Base-by-base conservation (phyloP, 2,888 invertebrate species). In the Oligia strigilis region DNA sequence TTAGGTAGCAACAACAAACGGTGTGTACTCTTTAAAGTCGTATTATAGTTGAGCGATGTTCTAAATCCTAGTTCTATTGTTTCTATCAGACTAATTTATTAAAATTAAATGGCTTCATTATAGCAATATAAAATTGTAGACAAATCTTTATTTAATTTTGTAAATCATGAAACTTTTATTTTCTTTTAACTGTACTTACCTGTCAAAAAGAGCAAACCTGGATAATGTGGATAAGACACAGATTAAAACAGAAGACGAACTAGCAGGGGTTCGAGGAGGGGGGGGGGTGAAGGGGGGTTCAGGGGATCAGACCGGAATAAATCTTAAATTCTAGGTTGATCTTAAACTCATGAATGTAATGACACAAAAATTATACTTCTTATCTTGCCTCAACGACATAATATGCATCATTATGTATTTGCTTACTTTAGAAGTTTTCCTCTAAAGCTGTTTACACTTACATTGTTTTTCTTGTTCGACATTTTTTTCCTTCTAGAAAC, bases 401-500 rank as follows among this genome's bases (percentile, higher is more conserved):
- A 11, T 58, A 6, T n/a, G 17, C 40, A 4, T 40, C 6, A 43
- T n/a, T n/a, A 17, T 29, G 17, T 43, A 17, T 40, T 60, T 40
- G 6, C 17, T n/a, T 17, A 40, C 5, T 58, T 17, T 11, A 11
- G 40, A 4, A 19, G 13, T n/a, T 70, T 73, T 81, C 55, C 76
- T 65, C 19, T 19, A 23, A 8, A 70, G 46, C 14, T 49, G 43
- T 71, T 66, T 49, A 36, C n/a, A 58, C 8, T 19, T 70, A 64
- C 0, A 62, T 36, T 66, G 19, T 64, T 77, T 71, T 40, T 66
- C 70, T 19, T 72, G 55, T 77, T 58, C 69, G 19, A 52, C 13
- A 52, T 73, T 23, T 46, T 62, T 76, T 66, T 64, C 74, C n/a
- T n/a, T 23, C 8, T 23, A 49, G 70, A 70, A 78, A 80, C 19